Base-by-base conservation (phyloP, 2,888 invertebrate species). In the Polietes domitor region DNA sequence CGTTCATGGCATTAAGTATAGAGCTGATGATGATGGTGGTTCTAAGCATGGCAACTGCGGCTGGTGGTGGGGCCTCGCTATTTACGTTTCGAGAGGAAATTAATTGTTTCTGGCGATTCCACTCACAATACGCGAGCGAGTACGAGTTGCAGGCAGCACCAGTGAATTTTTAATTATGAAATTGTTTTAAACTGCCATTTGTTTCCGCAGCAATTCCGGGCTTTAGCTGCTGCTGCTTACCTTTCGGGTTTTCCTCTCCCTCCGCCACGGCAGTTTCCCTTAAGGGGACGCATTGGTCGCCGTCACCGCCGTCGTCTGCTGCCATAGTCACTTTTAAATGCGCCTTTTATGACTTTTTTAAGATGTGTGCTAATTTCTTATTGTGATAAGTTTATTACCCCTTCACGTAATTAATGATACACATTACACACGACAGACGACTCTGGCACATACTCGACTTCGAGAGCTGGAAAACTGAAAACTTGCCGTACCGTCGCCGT, bases 331-430 rank as follows among this genome's bases (percentile, higher is more conserved):
- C 76, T 80, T 77, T 65, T 85, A 74, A 81, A 85, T 83, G 81
- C 37, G 73, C 77, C 58, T 84, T 80, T 84, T 84, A 84, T 81
- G 78, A 80, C 77, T 75, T 78, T 80, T 78, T 84, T 74, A 80
- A 76, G 77, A 80, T 85, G 85, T 85, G 85, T 83, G 82, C 79
- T 85, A 83, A 83, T 85, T 85, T 83, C 82, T 80, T 82, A 82
- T 82, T 83, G 83, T 86, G 85, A 86, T 85, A 83, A 85, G 85
- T 86, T 85, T 84, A 85, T 85, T 83, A 82, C 83, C 77, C 82
- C 80, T 82, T 65, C 55, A 12, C 41, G 78, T 78, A 80, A 85
- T 85, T 85, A 85, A 85, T 83, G 85, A 84, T 84, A 78, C 75
- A 84, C 84, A 78, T 84, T 84, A 84, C 17, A 43, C 15, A 24